Percentiles rank a stretch among this genome's conserved stretches.
These are phyloP conservation scores for Aphelenchoides besseyi DNA, from an alignment of 1,140 invertebrate species.

Conservation along the genomic window DNA sequence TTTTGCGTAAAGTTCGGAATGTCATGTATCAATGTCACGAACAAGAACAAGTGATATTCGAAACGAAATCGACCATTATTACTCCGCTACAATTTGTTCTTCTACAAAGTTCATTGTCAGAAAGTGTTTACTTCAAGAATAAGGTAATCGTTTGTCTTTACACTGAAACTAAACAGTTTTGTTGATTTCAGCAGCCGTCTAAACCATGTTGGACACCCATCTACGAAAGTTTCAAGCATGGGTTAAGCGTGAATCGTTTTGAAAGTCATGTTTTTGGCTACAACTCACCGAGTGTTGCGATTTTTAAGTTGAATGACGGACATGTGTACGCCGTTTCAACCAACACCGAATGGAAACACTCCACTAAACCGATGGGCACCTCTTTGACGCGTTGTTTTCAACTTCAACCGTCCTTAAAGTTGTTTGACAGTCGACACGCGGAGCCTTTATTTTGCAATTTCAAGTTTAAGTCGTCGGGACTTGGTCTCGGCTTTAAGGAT, in stretches of 20 bases:
- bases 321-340: conserved; percentile 36
- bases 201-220: neutral
- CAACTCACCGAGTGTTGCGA: conserved; percentile 32
- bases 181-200: conserved; percentile 23
- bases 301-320: conserved; percentile 26
- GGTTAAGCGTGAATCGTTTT: conserved; percentile 36
- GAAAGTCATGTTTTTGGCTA: conserved; percentile 38
- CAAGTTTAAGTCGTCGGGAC: conserved; percentile 30
- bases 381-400: conserved; percentile 33
- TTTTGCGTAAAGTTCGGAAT: neutral
- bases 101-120: conserved; percentile 26
- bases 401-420: conserved; percentile 32
- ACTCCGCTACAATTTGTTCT: conserved; percentile 38
- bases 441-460: conserved; percentile 42
- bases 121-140: conserved; percentile 36
- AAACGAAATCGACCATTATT: conserved; percentile 28
- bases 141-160: neutral
- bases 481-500: conserved; percentile 27
- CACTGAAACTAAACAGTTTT: conserved; percentile 10
- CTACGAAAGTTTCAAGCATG: neutral
- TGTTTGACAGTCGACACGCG: conserved; percentile 22
- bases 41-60: neutral
- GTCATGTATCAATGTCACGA: neutral
- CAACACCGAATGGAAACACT: conserved; percentile 43
- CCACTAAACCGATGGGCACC: conserved; percentile 41